Percentiles rank a stretch among this genome's conserved stretches.
Evolutionary conservation across 2,797 vertebrate genomes (phyloP).

Genomic region (Darevskia mixta): DNA sequence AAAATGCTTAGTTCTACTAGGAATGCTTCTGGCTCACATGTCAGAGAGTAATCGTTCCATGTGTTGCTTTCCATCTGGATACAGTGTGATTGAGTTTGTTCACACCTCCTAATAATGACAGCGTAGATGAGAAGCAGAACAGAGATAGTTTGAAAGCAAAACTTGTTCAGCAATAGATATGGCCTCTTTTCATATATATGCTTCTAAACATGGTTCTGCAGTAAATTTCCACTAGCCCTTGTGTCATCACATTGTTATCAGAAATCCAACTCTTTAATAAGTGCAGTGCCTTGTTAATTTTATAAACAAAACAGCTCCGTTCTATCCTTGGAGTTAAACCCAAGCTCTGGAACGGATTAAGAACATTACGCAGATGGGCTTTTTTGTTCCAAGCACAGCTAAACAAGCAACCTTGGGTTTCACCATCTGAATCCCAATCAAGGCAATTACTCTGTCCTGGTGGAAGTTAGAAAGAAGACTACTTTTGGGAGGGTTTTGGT

Average conservation of each 20-base stretch:
- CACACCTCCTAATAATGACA: neutral
- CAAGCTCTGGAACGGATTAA: neutral
- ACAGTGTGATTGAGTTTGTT: conserved; percentile 17
- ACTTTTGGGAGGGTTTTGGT: neutral
- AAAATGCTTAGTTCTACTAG: neutral
- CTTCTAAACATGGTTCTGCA: conserved; percentile 56
- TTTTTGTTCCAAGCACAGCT: neutral
- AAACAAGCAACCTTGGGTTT: neutral
- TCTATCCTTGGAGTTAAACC: neutral
- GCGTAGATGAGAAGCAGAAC: conserved; percentile 58
- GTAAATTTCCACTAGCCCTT: conserved; percentile 45
- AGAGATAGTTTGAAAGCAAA: conserved; percentile 42
- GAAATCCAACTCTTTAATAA: conserved; percentile 36
- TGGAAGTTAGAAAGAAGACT: neutral
- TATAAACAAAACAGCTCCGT: neutral
- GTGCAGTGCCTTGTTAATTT: conserved; percentile 1
- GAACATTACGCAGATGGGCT: neutral
- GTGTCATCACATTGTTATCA: conserved; percentile 42
- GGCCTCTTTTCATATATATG: conserved; percentile 4
- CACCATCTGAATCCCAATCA: neutral
- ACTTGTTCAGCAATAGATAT: conserved; percentile 16
- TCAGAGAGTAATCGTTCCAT: conserved; percentile 19
- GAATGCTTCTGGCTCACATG: neutral
- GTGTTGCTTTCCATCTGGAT: conserved; percentile 47
- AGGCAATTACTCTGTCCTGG: neutral